Conservation (phyloP, 2,797 vertebrate genomes). For the Gymnoscopelus microlampas region DNA sequence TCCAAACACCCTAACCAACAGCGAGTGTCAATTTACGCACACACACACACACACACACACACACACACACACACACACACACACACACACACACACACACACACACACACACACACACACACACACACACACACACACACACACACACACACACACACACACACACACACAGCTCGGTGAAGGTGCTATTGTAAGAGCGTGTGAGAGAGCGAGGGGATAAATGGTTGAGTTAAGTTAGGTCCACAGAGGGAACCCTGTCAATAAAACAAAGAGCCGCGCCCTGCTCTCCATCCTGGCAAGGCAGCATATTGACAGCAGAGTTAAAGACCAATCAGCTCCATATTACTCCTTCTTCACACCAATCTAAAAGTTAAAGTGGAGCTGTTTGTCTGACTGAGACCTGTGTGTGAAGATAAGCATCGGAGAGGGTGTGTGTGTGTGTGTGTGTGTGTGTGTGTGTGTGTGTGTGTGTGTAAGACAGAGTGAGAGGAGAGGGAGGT, state of each 20-base stretch:
- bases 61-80: conserved; percentile 6
- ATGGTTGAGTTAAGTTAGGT: conserved; percentile 20
- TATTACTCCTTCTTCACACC: conserved; percentile 67
- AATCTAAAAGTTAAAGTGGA: conserved; percentile 71
- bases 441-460: too few species aligned
- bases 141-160: conserved; percentile 2
- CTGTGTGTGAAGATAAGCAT: conserved; percentile 71
- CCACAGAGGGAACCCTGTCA: conserved; percentile 34
- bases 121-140: conserved; percentile 5
- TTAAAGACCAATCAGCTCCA: conserved; percentile 75
- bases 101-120: conserved; percentile 5
- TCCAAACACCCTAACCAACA: too few species aligned
- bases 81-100: background rate
- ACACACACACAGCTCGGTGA: background rate
- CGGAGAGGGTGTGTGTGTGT: conserved; percentile 14
- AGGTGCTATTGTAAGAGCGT: background rate
- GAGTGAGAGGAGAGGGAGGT: conserved; percentile 63
- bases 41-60: conserved; percentile 10
- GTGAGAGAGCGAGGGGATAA: conserved; percentile 36
- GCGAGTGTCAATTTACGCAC: background rate
- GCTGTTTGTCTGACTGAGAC: conserved; percentile 67
- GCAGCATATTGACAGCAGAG: conserved; percentile 61
- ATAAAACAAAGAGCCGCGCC: conserved; percentile 41
- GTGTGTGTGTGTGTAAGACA: conserved; percentile 23
- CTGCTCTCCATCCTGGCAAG: conserved; percentile 34